These are phyloP conservation scores for Platysternon megacephalum DNA, from an alignment of 2,113 vertebrate genomes.

Conservation along the genomic window DNA sequence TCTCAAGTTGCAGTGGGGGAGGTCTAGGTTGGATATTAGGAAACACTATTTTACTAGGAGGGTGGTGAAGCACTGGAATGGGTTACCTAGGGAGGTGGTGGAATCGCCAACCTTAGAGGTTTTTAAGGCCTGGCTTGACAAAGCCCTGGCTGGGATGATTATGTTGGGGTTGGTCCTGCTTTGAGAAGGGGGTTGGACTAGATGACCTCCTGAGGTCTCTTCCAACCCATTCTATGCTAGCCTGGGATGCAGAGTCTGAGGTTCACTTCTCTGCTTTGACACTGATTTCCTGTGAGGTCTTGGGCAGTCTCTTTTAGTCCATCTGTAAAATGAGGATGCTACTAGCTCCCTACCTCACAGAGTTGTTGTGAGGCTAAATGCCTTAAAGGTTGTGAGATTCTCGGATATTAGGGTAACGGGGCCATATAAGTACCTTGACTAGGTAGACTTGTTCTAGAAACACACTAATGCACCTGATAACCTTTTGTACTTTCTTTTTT, in stretches of 20 bases:
- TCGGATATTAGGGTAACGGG: not conserved
- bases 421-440: not conserved
- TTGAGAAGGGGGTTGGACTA: too few relatives aligned
- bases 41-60: too few relatives aligned
- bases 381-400: accelerated
- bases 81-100: too few relatives aligned
- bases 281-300: not conserved
- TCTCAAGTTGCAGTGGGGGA: too few relatives aligned
- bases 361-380: not conserved
- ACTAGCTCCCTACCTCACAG: too few relatives aligned
- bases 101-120: too few relatives aligned
- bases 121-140: too few relatives aligned
- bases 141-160: too few relatives aligned
- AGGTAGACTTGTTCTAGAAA: not conserved
- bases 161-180: too few relatives aligned
- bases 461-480: not conserved
- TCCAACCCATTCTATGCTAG: not conserved
- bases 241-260: not conserved
- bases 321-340: not conserved
- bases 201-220: too few relatives aligned
- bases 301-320: not conserved
- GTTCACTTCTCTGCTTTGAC: not conserved
- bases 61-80: too few relatives aligned
- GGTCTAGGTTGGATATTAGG: too few relatives aligned
- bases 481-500: not conserved